phyloP scores from a whole-genome alignment of 2,888 invertebrate genomes.

The Erebia palarica region DNA sequence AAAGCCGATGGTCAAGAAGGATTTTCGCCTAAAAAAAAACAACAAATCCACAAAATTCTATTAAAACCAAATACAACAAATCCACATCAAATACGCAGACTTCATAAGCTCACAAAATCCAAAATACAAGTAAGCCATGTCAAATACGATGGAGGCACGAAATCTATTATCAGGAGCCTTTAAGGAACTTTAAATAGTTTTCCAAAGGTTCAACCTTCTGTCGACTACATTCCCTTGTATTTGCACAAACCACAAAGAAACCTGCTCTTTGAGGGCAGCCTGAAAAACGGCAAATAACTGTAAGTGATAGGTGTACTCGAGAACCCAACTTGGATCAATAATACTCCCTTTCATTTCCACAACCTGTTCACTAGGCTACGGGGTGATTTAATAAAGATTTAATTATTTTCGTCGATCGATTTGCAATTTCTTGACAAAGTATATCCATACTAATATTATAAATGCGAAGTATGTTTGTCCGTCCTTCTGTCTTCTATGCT shows the following conservation, averaged over 20 bases:
- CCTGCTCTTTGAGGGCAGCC: slow-evolving; percentile 20
- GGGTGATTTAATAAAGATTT: not conserved
- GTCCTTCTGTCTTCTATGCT: no score
- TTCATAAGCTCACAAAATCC: slow-evolving; percentile 2
- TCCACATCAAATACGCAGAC: not conserved
- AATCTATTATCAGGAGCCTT: slow-evolving; percentile 17
- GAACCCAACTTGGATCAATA: slow-evolving; percentile 55
- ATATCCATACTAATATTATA: no score
- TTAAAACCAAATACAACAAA: slow-evolving; percentile 3
- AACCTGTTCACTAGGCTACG: not conserved
- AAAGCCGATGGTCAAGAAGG: no score
- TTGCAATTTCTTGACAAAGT: no score
- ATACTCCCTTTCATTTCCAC: slow-evolving; percentile 57
- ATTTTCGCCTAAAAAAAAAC: not conserved
- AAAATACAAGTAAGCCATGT: slow-evolving; percentile 17
- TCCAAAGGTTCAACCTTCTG: slow-evolving; percentile 65
- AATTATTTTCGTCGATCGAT: no score
- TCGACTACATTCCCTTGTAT: slow-evolving; percentile 57
- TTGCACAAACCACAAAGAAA: slow-evolving; percentile 69
- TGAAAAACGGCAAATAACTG: slow-evolving; percentile 70
- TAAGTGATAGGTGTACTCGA: slow-evolving; percentile 65
- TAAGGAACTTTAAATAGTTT: slow-evolving; percentile 67
- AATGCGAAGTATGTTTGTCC: no score
- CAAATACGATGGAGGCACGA: slow-evolving; percentile 18
- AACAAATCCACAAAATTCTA: not conserved